Conservation (phyloP, 2,113 vertebrate species). For the Carlito syrichta region DNA sequence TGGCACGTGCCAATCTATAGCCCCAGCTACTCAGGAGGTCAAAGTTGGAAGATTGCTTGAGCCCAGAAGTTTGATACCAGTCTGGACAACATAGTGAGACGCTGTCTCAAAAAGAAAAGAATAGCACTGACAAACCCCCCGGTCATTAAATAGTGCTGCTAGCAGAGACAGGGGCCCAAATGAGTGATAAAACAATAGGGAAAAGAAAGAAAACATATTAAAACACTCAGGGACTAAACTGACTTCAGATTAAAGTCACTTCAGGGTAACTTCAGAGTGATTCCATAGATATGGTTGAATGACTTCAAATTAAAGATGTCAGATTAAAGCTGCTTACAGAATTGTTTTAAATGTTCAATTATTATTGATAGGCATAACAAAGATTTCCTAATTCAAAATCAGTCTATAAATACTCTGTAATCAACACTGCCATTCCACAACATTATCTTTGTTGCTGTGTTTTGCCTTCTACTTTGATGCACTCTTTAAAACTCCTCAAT, state of each 20-base stretch:
- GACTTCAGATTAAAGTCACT: not conserved
- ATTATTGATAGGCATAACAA: not conserved
- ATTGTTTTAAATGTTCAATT: not conserved
- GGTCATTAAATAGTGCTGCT: not conserved
- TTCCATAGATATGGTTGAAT: too few species aligned
- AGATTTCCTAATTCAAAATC: not conserved
- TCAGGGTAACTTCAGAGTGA: too few species aligned
- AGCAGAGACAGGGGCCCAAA: accelerated
- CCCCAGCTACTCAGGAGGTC: not conserved
- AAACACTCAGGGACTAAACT: not conserved
- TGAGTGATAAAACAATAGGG: not conserved
- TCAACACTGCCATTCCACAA: not conserved
- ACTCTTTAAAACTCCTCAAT: not conserved
- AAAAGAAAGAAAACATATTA: not conserved
- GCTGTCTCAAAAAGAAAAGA: not conserved
- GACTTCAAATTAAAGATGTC: too few species aligned
- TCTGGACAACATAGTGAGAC: not conserved
- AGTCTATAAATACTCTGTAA: not conserved
- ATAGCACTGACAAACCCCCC: not conserved
- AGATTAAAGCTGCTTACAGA: not conserved
- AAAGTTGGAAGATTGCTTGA: not conserved
- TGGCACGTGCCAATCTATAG: not conserved
- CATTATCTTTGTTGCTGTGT: not conserved
- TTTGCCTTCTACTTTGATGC: not conserved
- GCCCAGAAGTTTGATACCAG: not conserved